A percentile compares a stretch with the other conserved stretches of the same genome.
Conservation (phyloP, 1,140 invertebrate species). For the Vollenhovia emeryi region DNA sequence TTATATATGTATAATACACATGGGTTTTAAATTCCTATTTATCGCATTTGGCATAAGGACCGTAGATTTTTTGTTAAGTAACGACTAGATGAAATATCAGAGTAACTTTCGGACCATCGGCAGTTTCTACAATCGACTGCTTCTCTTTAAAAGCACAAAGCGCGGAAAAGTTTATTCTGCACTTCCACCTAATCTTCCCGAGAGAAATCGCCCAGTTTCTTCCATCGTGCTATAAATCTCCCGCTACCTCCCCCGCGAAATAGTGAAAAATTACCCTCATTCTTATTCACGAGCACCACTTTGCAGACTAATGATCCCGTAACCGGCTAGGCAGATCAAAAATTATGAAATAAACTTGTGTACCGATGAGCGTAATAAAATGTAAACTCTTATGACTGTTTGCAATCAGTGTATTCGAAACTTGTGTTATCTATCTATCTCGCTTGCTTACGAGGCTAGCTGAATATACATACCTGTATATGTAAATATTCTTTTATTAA, state of each 20-base stretch:
- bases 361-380: constrained; percentile 4
- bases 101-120: neutral
- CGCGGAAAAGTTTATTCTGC: constrained; percentile 12
- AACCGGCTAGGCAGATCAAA: constrained; percentile 20
- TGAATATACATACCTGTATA: neutral
- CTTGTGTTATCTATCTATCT: neutral
- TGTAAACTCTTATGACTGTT: constrained; percentile 1
- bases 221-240: constrained; percentile 33
- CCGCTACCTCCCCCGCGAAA: neutral
- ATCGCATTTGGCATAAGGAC: neutral
- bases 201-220: constrained; percentile 26
- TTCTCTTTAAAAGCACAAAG: constrained; percentile 37
- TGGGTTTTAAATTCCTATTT: neutral
- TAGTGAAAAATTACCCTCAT: constrained; percentile 50
- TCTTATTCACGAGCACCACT: constrained; percentile 40
- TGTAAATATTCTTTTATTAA: neutral
- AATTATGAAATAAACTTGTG: constrained; percentile 46
- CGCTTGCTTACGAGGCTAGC: neutral
- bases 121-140: neutral
- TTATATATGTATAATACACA: neutral
- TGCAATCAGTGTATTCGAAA: neutral
- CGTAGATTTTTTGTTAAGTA: constrained; percentile 10
- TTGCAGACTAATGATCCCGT: constrained; percentile 39
- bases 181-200: constrained; percentile 17
- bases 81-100: neutral